Percentiles rank a stretch among this genome's conserved stretches.
These are phyloP conservation scores for Listronotus bonariensis DNA, from an alignment of 1,140 invertebrate genomes.

Conservation along the genomic window DNA sequence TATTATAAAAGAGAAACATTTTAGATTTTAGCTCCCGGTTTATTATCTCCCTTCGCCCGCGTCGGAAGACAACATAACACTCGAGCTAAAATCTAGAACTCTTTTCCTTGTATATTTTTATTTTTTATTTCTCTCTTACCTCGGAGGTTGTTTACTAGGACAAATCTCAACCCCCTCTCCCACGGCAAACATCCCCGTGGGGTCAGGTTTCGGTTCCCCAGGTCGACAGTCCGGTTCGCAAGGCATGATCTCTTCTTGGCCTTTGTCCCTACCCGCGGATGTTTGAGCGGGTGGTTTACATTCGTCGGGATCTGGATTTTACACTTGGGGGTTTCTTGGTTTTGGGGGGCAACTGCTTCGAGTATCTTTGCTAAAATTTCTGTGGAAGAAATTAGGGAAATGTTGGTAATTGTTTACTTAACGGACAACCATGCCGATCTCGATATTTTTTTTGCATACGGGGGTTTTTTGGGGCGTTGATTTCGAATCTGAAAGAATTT, in stretches of 20 bases:
- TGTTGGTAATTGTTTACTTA: not conserved
- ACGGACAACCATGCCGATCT: conserved; percentile 10
- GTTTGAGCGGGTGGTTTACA: not conserved
- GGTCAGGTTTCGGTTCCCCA: conserved; percentile 11
- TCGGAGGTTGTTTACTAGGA: conserved; percentile 8
- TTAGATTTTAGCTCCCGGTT: too few species aligned
- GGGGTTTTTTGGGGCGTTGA: too few species aligned
- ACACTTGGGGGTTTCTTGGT: not conserved
- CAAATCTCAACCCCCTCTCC: conserved; percentile 25
- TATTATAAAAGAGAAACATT: too few species aligned
- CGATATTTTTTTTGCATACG: too few species aligned
- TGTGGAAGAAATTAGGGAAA: not conserved
- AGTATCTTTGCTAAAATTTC: conserved; percentile 11
- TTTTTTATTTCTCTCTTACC: conserved; percentile 1
- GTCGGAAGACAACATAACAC: too few species aligned
- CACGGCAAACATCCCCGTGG: conserved; percentile 32
- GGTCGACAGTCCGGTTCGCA: conserved; percentile 16
- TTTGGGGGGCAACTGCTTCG: too few species aligned
- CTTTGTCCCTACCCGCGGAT: not conserved
- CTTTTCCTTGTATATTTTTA: too few species aligned
- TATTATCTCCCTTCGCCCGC: too few species aligned
- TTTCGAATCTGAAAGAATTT: too few species aligned
- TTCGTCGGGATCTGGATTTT: not conserved
- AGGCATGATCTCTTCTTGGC: not conserved
- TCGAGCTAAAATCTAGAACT: too few species aligned